These are phyloP conservation scores for Ramphastos sulfuratus DNA, from an alignment of 2,113 vertebrate species.

Conservation along the genomic window DNA sequence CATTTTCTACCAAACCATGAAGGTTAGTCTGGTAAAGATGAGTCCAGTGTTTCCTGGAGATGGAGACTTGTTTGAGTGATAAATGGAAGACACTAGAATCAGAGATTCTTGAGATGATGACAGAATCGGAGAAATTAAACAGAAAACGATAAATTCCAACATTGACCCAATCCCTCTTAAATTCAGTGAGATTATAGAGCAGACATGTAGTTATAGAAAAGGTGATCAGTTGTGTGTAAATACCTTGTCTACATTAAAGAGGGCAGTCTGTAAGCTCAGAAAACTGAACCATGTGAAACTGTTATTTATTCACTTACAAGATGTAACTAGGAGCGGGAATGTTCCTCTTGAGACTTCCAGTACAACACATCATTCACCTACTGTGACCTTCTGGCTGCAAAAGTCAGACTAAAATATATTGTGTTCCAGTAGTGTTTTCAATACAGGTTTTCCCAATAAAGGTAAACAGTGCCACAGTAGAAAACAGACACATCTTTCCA, in stretches of 20 bases:
- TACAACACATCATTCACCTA: not conserved
- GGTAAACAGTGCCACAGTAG: not conserved
- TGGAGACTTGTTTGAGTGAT: not conserved
- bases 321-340: fast-evolving
- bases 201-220: not conserved
- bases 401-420: not conserved
- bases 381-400: not conserved
- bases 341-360: not conserved
- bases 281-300: not conserved
- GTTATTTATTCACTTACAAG: not conserved
- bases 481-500: not conserved
- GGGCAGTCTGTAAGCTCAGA: not conserved
- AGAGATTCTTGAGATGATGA: not conserved
- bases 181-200: not conserved
- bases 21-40: not conserved
- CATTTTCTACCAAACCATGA: not conserved
- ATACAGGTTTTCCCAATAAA: not conserved
- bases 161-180: not conserved
- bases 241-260: not conserved
- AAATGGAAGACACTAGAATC: not conserved
- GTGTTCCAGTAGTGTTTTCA: not conserved
- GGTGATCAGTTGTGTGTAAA: not conserved
- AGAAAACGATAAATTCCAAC: not conserved
- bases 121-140: not conserved
- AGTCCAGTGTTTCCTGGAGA: not conserved